phyloP scores from a whole-genome alignment of 2,888 invertebrate species.

The Dryomyza anilis region DNA sequence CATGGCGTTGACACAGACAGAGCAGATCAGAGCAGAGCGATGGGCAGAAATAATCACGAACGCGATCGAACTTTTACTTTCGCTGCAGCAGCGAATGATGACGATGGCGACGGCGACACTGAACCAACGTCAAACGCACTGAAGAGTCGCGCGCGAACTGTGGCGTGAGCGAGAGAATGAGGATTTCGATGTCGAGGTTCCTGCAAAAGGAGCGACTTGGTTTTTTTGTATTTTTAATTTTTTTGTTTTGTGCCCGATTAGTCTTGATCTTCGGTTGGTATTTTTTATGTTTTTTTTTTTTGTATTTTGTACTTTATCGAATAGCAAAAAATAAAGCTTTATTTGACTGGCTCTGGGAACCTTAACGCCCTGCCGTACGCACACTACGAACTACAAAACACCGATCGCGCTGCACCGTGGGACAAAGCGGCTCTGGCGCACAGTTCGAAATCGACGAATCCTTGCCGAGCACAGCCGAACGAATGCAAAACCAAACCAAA shows the following conservation, averaged over 20 bases:
- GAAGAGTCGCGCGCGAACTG: conserved; percentile 55
- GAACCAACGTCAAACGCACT: conserved; percentile 46
- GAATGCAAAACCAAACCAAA: conserved; percentile 7
- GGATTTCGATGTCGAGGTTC: background rate
- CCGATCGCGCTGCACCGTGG: background rate
- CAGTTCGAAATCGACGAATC: background rate
- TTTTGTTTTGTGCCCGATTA: background rate
- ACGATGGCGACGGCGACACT: background rate
- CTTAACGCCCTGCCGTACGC: conserved; percentile 3
- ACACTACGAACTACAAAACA: background rate
- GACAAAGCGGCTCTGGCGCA: background rate
- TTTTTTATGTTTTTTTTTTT: background rate
- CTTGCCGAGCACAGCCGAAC: background rate
- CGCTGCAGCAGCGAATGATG: background rate
- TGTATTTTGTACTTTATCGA: background rate
- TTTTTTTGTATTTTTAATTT: background rate
- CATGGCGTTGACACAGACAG: background rate
- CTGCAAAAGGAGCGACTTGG: background rate
- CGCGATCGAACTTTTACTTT: background rate
- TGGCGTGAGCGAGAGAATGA: conserved; percentile 3
- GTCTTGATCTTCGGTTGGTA: background rate
- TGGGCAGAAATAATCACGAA: background rate
- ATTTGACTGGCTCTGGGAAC: conserved; percentile 3
- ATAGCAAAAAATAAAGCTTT: conserved; percentile 16
- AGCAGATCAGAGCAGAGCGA: background rate